phyloP scores from a whole-genome alignment of 1,140 invertebrate species.

The Caerostris darwini region DNA sequence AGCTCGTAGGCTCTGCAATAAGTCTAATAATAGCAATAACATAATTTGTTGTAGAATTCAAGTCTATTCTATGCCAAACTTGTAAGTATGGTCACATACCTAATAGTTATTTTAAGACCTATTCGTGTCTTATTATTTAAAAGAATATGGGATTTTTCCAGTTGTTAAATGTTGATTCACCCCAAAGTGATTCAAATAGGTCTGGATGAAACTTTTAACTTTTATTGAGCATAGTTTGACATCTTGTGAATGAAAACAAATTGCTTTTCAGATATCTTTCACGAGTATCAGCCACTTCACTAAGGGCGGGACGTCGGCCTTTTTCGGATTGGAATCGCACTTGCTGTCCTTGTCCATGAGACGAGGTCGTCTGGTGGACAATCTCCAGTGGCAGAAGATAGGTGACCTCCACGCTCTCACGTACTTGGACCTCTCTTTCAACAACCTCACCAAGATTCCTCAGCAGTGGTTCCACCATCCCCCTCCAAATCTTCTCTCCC shows the following conservation, averaged over 20 bases:
- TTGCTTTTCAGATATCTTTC: not conserved
- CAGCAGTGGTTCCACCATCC: conserved; percentile 45
- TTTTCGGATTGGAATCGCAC: conserved; percentile 26
- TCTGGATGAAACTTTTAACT: not conserved
- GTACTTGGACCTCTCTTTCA: conserved; percentile 62
- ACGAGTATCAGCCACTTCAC: conserved; percentile 65
- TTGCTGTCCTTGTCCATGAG: conserved; percentile 49
- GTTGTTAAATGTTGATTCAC: too few relatives aligned
- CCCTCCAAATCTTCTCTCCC: conserved; percentile 29
- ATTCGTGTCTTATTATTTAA: too few relatives aligned
- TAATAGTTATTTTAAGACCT: too few relatives aligned
- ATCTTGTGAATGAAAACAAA: not conserved
- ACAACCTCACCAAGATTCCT: conserved; percentile 46
- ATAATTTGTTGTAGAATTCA: too few relatives aligned
- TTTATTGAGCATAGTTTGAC: not conserved
- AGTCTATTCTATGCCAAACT: too few relatives aligned
- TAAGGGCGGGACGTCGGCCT: conserved; percentile 36
- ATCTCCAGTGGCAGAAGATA: conserved; percentile 64
- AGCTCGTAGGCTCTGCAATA: too few relatives aligned
- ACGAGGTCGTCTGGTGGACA: conserved; percentile 20
- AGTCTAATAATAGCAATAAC: too few relatives aligned
- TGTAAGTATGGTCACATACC: too few relatives aligned
- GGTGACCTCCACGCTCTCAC: conserved; percentile 18
- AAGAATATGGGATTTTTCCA: too few relatives aligned
- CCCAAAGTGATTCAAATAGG: too few relatives aligned